phyloP scores from a whole-genome alignment of 1,140 invertebrate species.

The Adoxophyes honmai region DNA sequence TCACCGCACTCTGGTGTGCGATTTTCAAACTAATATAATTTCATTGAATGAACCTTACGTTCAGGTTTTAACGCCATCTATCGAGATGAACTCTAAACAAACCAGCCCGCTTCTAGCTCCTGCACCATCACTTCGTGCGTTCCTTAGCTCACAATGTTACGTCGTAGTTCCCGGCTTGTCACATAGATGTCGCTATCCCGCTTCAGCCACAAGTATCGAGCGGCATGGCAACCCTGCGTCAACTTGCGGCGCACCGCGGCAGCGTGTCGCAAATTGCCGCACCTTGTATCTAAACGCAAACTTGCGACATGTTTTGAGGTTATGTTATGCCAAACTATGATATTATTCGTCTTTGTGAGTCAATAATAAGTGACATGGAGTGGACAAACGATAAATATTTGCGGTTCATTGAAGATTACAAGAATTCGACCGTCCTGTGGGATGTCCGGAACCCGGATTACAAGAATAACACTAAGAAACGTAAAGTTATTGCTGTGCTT shows the following conservation, averaged over 20 bases:
- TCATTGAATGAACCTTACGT: too few relatives aligned
- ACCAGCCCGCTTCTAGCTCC: too few relatives aligned
- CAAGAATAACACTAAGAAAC: constrained; percentile 2
- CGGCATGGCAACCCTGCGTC: background rate
- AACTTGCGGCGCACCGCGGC: background rate
- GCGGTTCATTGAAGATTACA: background rate
- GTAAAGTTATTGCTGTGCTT: background rate
- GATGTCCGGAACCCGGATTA: background rate
- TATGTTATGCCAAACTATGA: background rate
- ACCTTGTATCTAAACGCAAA: background rate
- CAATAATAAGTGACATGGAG: background rate
- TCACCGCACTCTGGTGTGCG: too few relatives aligned
- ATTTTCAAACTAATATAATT: too few relatives aligned
- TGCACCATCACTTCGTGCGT: too few relatives aligned
- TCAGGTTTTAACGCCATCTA: too few relatives aligned
- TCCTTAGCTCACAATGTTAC: background rate
- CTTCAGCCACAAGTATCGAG: background rate
- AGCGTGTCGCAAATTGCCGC: constrained; percentile 4
- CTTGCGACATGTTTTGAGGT: background rate
- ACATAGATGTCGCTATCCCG: background rate
- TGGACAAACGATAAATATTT: constrained; percentile 3
- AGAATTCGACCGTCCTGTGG: background rate
- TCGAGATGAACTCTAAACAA: too few relatives aligned
- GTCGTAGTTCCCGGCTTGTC: background rate
- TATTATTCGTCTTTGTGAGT: background rate